These are phyloP conservation scores for Apogon talboti DNA, from an alignment of 2,797 vertebrate genomes.

Conservation along the genomic window DNA sequence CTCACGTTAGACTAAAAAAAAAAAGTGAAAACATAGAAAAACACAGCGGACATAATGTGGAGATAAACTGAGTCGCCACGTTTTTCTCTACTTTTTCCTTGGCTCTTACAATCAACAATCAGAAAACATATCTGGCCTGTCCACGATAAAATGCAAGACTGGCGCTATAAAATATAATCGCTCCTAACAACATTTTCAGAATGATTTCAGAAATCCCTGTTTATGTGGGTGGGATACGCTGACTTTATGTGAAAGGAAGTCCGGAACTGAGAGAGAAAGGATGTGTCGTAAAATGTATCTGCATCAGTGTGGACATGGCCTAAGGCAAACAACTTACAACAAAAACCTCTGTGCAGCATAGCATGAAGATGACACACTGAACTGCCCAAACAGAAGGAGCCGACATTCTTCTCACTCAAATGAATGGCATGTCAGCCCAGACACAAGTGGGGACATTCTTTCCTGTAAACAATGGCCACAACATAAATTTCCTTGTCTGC, in stretches of 20 bases:
- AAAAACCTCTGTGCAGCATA: conserved; percentile 65
- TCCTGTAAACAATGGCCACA: conserved; percentile 66
- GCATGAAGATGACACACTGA: conserved; percentile 70
- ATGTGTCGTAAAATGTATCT: conserved; percentile 47
- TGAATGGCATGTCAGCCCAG: conserved; percentile 59
- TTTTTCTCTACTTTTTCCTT: not conserved
- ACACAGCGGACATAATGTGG: no score
- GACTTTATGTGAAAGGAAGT: conserved; percentile 31
- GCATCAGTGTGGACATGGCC: conserved; percentile 46
- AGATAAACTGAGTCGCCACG: not conserved
- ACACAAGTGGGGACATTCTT: conserved; percentile 72
- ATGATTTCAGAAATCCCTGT: conserved; percentile 18
- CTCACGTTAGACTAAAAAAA: no score
- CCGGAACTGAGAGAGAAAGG: conserved; percentile 29
- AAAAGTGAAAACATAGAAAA: no score
- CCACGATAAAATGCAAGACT: not conserved
- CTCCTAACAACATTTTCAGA: conserved; percentile 25
- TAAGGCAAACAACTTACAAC: conserved; percentile 64
- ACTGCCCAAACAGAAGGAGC: conserved; percentile 50
- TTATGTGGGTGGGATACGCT: conserved; percentile 20
- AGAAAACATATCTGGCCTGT: not conserved
- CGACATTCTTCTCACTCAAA: conserved; percentile 66
- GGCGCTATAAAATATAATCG: conserved; percentile 5
- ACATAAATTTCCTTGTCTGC: conserved; percentile 60
- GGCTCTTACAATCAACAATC: not conserved